Evolutionary conservation across 2,113 vertebrate species (phyloP), one percentile per base, ranked within the genome.

Genomic region (Xiphophorus hellerii): DNA sequence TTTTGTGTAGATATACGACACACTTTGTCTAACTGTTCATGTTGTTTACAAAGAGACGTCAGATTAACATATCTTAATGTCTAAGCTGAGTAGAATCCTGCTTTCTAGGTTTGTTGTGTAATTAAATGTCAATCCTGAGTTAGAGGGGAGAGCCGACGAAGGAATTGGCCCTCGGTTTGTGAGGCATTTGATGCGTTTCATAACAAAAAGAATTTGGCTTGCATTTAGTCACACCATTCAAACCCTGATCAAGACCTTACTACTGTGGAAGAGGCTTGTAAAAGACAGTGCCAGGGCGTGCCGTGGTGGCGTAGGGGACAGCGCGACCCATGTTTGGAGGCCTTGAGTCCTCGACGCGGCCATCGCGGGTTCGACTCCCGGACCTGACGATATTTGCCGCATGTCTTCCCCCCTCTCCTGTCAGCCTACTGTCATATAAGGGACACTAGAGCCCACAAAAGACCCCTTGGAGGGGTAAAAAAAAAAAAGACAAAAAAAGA

Each of bases 61-160:
- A 62, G 42, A 48, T 31, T 28, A 82, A 83, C 66, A 77, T 67
- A 76, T 35, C 62, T 63, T 35, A 54, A 73, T 30, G 7, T 71
- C 11, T 39, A 14, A 66, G 6, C 35, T 42, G 35, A 28, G 33
- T 39, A 70, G 78, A 54, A 80, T 22, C 54, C 39, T 64, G 27
- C 54, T 35, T 8, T 65, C n/a, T 71, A n/a, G 37, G 44, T 76
- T 72, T 67, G 78, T 20, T 82, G 80, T 73, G 48, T 72, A 72
- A 78, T 60, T 44, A 66, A 73, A 65, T 51, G 73, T 82, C 63
- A 74, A 35, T 80, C 60, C 70, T 78, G 84, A 84, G 84, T 88
- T 42, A 48, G 15, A 78, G 9, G 42, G 30, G 86, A 90, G 65
- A 75, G 73, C 58, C 70, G 61, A 73, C 69, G 76, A 68, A 66